phyloP scores from a whole-genome alignment of 2,888 invertebrate species.

The Lycocerus yunnanus region DNA sequence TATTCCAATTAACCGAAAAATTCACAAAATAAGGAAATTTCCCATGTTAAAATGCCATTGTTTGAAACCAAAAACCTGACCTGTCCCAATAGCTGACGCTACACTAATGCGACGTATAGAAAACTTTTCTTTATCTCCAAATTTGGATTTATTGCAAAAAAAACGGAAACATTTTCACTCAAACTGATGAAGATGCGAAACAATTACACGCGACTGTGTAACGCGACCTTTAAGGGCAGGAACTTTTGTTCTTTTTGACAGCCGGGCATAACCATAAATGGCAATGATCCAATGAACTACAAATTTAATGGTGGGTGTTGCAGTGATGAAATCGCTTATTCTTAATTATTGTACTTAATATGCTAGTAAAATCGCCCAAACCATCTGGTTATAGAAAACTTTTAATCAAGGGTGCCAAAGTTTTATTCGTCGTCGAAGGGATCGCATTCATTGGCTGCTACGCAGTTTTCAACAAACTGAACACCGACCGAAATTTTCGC shows the following conservation, averaged over 20 bases:
- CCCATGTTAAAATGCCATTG: no score
- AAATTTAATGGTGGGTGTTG: neutral
- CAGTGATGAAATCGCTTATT: neutral
- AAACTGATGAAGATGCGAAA: no score
- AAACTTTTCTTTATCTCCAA: neutral
- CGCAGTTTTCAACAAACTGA: slow-evolving; percentile 69
- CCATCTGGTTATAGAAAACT: slow-evolving; percentile 58
- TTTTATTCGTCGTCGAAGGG: slow-evolving; percentile 64
- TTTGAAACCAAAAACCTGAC: no score
- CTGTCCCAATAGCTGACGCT: no score
- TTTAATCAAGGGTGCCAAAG: slow-evolving; percentile 60
- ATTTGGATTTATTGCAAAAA: neutral
- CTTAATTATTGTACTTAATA: slow-evolving; percentile 49
- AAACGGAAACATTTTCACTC: neutral
- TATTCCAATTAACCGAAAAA: no score
- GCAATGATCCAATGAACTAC: neutral
- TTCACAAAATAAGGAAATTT: no score
- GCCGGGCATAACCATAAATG: neutral
- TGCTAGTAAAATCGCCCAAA: slow-evolving; percentile 70
- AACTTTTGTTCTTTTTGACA: neutral
- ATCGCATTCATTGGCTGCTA: slow-evolving; percentile 64
- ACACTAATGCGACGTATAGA: no score
- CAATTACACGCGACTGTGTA: neutral
- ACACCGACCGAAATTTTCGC: slow-evolving; percentile 74
- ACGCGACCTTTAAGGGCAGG: neutral